Base-by-base conservation (phyloP, 2,888 invertebrate species). In the Pegoplata infirma region DNA sequence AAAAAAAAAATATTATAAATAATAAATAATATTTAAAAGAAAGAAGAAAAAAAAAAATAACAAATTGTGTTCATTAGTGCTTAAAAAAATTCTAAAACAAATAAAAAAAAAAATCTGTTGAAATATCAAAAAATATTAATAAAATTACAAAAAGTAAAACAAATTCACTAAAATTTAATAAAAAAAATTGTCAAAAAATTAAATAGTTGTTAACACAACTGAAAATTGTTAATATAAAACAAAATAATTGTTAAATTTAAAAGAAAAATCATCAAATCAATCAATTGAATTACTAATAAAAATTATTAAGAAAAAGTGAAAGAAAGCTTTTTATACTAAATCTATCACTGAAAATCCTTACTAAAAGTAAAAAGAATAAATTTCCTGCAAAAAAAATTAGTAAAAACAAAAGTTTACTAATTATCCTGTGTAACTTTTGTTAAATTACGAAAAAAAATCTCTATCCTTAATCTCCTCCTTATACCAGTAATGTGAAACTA, bases 11-110 rank as follows among this genome's bases (percentile, higher is more conserved):
- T 16, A 55, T 51, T 53, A 56, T 17, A 16, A 32, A 17, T 25
- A 47, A 47, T 47, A 47, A 17, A 12, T 0, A 56, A 56, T 17
- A 14, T 36, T n/a, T 36, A 19, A 49, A 49, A 36, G 14, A 49
- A 63, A 61, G 36, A 40, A 14, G 23, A 53, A 53, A 49, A 63
- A 61, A 51, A 40, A 14, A 40, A 53, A 53, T 51, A 66, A 75
- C 71, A 61, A 67, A 75, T 75, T 79, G 79, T 79, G 79, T 79
- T 79, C 79, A 79, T 63, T 79, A 79, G 74, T 75, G 67, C 49
- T 75, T 71, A 79, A 61, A 49, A 17, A 61, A 17, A n/a, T n/a
- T n/a, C n/a, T n/a, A 16, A 72, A 58, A 63, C n/a, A 56, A 16
- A n/a, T 14, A 19, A 74, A 17, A 51, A 14, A 32, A 23, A 47